Evolutionary conservation across 2,888 invertebrate species (phyloP).

Genomic region (Aphodius granarius): DNA sequence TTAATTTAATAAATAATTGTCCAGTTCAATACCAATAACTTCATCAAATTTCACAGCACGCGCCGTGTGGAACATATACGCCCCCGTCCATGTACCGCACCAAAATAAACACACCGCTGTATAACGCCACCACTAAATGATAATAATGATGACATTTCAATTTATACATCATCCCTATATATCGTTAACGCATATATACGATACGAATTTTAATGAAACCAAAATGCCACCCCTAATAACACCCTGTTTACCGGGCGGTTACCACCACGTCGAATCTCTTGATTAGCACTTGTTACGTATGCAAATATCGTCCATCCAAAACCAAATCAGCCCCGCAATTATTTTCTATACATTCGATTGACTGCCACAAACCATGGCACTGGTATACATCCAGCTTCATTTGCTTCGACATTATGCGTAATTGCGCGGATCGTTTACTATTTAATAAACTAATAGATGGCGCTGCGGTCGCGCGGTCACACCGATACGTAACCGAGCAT

Average conservation of each 20-base stretch:
- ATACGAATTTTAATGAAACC: constrained; percentile 1
- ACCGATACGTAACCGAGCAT: background rate
- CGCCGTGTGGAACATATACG: too few relatives aligned
- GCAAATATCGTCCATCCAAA: constrained; percentile 6
- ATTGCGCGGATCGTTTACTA: constrained; percentile 13
- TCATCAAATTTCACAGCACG: too few relatives aligned
- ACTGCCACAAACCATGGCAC: too few relatives aligned
- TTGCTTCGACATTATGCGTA: constrained; percentile 10
- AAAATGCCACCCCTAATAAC: background rate
- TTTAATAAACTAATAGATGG: constrained; percentile 15
- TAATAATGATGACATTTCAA: too few relatives aligned
- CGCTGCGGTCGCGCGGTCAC: background rate
- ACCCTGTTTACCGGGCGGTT: background rate
- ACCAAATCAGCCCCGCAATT: background rate
- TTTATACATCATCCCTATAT: too few relatives aligned
- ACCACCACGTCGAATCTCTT: background rate
- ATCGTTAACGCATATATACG: background rate
- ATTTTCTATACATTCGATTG: constrained; percentile 8
- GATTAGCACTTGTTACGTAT: constrained; percentile 10
- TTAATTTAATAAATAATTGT: too few relatives aligned
- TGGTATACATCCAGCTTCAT: background rate
- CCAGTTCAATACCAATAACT: too few relatives aligned
- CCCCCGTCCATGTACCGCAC: too few relatives aligned
- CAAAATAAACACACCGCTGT: too few relatives aligned
- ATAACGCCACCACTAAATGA: too few relatives aligned